Conservation (phyloP, 2,113 vertebrate genomes). For the Xenopus laevis region DNA sequence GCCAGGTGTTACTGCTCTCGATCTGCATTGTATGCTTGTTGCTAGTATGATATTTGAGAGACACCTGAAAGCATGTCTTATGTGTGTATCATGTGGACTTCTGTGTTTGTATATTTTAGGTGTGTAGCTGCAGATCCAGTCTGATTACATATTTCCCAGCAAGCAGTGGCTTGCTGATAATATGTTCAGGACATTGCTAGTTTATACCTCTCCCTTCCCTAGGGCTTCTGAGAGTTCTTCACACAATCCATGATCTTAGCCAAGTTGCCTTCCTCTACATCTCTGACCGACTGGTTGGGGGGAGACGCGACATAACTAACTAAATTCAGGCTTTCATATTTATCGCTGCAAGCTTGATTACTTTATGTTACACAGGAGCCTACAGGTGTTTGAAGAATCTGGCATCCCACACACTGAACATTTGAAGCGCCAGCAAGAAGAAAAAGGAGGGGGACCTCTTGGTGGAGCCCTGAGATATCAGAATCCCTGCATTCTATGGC, state of each 20-base stretch:
- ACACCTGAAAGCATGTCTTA: too few relatives aligned
- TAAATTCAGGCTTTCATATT: background rate
- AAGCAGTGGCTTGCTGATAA: constrained; percentile 18
- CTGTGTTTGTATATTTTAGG: background rate
- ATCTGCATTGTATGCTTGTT: too few relatives aligned
- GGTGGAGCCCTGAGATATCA: constrained; percentile 86
- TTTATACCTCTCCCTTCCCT: constrained; percentile 39
- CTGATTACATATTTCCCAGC: constrained; percentile 21
- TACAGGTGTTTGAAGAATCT: constrained; percentile 84
- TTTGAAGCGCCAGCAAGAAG: constrained; percentile 77
- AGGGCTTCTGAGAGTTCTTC: constrained; percentile 48
- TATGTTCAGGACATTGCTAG: constrained; percentile 24
- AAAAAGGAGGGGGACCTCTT: constrained; percentile 80
- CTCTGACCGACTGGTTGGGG: background rate
- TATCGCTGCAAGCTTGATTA: constrained; percentile 27
- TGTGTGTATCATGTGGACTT: background rate
- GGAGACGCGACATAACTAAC: background rate
- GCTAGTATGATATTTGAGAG: too few relatives aligned
- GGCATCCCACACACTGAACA: constrained; percentile 83
- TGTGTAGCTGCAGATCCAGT: constrained; percentile 28
- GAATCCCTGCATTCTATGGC: constrained; percentile 89
- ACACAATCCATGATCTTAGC: constrained; percentile 50
- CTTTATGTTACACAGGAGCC: constrained; percentile 71
- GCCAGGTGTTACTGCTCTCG: too few relatives aligned
- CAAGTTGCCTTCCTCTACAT: background rate